phyloP scores from a whole-genome alignment of 1,140 invertebrate species.

The Plectrocnemia conspersa region DNA sequence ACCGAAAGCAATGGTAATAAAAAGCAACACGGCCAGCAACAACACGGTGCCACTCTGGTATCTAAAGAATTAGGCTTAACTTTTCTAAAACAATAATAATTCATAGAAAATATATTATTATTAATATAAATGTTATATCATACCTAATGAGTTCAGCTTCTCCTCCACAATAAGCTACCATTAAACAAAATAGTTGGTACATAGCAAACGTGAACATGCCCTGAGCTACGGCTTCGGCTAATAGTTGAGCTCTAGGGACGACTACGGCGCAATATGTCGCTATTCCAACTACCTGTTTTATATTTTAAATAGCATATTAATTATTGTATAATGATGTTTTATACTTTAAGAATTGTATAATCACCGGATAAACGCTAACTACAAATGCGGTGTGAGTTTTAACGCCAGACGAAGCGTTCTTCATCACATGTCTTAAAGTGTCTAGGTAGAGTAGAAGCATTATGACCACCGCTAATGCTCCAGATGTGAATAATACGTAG shows the following conservation, averaged over 20 bases:
- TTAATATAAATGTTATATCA: neutral
- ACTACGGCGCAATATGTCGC: conserved; percentile 53
- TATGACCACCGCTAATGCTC: conserved; percentile 46
- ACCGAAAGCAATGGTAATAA: conserved; percentile 52
- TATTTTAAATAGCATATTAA: conserved; percentile 16
- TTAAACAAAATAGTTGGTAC: conserved; percentile 58
- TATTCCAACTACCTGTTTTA: conserved; percentile 52
- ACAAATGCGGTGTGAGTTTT: conserved; percentile 55
- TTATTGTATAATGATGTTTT: conserved; percentile 5
- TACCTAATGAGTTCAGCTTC: conserved; percentile 53
- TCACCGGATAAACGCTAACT: conserved; percentile 59
- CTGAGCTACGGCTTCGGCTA: conserved; percentile 59
- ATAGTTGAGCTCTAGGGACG: conserved; percentile 55
- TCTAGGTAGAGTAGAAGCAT: conserved; percentile 51
- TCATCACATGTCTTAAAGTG: conserved; percentile 51
- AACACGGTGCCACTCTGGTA: conserved; percentile 55
- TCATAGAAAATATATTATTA: neutral
- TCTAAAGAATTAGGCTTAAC: conserved; percentile 48
- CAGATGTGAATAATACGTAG: conserved; percentile 50
- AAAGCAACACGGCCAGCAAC: conserved; percentile 62
- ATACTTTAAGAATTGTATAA: conserved; percentile 33
- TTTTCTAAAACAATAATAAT: conserved; percentile 35
- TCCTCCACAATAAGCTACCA: conserved; percentile 58
- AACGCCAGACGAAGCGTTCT: conserved; percentile 47
- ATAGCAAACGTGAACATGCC: conserved; percentile 57